Percentiles rank a stretch among this genome's conserved stretches.
phyloP scores from a whole-genome alignment of 2,113 vertebrate species.

The Lathamus discolor region DNA sequence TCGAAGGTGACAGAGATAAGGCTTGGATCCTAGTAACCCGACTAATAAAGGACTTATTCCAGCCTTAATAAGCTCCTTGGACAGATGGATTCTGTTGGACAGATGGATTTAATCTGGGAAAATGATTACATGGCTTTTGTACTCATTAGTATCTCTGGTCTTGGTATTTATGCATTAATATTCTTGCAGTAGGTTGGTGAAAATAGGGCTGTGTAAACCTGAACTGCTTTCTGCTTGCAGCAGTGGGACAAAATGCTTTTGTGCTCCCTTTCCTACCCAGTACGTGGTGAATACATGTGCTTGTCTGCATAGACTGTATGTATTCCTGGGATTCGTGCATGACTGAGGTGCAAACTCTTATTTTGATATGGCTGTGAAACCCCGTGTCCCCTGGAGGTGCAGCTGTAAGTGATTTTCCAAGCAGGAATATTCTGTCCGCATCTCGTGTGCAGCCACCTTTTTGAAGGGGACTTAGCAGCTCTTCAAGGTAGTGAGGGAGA shows the following conservation, averaged over 20 bases:
- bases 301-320: rapidly evolving
- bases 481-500: background rate
- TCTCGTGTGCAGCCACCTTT: background rate
- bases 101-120: slow-evolving; percentile 65
- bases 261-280: background rate
- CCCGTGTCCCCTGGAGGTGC: background rate
- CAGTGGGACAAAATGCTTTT: background rate
- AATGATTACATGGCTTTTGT: slow-evolving; percentile 47
- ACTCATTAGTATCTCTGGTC: slow-evolving; percentile 44
- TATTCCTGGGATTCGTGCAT: background rate
- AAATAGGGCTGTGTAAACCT: background rate
- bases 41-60: slow-evolving; percentile 63
- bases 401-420: background rate
- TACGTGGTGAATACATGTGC: rapidly evolving
- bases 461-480: background rate
- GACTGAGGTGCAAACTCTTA: background rate
- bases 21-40: slow-evolving; percentile 39
- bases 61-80: slow-evolving; percentile 66
- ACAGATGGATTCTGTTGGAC: slow-evolving; percentile 65
- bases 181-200: background rate
- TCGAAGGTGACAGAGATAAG: slow-evolving; percentile 30
- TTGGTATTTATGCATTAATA: slow-evolving; percentile 3
- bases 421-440: background rate
- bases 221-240: background rate
- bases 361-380: background rate